Evolutionary conservation across 2,797 vertebrate genomes (phyloP), one percentile per base, ranked within the genome.

Genomic region (Amniataba percoides): DNA sequence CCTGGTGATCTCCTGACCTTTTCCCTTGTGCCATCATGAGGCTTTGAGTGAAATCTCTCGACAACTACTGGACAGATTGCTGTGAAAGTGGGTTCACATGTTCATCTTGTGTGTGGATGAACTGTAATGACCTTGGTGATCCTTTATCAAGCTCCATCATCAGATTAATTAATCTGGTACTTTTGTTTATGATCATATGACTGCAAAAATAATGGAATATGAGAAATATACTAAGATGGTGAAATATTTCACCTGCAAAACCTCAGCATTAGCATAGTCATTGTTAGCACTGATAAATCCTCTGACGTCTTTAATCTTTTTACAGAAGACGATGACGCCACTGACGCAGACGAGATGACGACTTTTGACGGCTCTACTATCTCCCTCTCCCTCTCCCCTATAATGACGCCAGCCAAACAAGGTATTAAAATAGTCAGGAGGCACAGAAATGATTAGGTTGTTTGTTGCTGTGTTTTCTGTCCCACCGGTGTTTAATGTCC

Each of bases 321-420:
- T 66, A 70, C 86, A 95, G 93, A 95, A n/a, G 90, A 89, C 2
- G 94, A 95, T 39, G 94, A 96, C 61, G 88, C 86, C 62, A 95
- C 94, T 12, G 94, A 95, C 52, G 92, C 91, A 48, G 94, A 94
- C 40, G 95, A 95, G 90, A 93, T 95, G 89, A 95, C 93, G 48
- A 95, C 94, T 21, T 94, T 94, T 66, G 94, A 95, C 12, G 93
- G 93, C 57, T 95, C 95, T 59, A 97, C 97, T 77, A 95, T 97
- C 91, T 98, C 97, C 85, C 95, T 97, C 90, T 97, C 97, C 84
- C 96, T 98, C 77, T 98, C 97, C 83, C 97, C 96, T 77, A 94
- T 97, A 87, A 96, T 96, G 96, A 94, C 96, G 79, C 96, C 97
- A 87, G 95, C 92, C 88, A 96, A 95, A 93, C 94, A 96, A 95